phyloP scores from a whole-genome alignment of 2,797 vertebrate species.

The Benthosema pterotum region DNA sequence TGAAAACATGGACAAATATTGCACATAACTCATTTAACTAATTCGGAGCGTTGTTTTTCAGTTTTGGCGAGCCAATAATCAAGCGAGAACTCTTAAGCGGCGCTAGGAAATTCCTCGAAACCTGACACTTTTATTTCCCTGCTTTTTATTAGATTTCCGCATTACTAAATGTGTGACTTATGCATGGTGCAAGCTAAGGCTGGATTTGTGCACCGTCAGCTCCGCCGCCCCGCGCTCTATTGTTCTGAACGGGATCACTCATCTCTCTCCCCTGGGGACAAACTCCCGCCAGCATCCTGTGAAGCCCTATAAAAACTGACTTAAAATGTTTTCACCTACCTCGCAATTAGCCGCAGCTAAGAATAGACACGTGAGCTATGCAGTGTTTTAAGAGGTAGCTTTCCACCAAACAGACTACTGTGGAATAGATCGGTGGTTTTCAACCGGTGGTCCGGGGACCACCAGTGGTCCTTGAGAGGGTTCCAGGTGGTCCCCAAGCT shows the following conservation, averaged over 20 bases:
- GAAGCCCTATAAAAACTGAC: constrained; percentile 2
- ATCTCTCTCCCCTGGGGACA: neutral
- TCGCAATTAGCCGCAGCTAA: constrained; percentile 1
- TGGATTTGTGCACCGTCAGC: constrained; percentile 13
- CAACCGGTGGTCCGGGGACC: too few relatives aligned
- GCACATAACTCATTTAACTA: too few relatives aligned
- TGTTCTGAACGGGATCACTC: too few relatives aligned
- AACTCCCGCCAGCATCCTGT: constrained; percentile 1
- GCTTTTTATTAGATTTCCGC: neutral
- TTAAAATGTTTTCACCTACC: constrained; percentile 9
- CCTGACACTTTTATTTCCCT: neutral
- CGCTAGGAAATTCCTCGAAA: neutral
- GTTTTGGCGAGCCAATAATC: neutral
- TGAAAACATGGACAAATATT: too few relatives aligned
- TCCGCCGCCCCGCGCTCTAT: neutral
- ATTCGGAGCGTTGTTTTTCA: neutral
- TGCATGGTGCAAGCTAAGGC: constrained; percentile 1
- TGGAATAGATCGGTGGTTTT: too few relatives aligned
- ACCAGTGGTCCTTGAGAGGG: too few relatives aligned
- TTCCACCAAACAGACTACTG: too few relatives aligned
- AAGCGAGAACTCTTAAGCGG: neutral
- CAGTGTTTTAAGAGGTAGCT: too few relatives aligned
- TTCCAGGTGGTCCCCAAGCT: too few relatives aligned
- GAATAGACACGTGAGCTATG: neutral
- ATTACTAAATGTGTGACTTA: neutral